These are phyloP conservation scores for Myiozetetes cayanensis DNA, from an alignment of 2,113 vertebrate species.

Conservation along the genomic window DNA sequence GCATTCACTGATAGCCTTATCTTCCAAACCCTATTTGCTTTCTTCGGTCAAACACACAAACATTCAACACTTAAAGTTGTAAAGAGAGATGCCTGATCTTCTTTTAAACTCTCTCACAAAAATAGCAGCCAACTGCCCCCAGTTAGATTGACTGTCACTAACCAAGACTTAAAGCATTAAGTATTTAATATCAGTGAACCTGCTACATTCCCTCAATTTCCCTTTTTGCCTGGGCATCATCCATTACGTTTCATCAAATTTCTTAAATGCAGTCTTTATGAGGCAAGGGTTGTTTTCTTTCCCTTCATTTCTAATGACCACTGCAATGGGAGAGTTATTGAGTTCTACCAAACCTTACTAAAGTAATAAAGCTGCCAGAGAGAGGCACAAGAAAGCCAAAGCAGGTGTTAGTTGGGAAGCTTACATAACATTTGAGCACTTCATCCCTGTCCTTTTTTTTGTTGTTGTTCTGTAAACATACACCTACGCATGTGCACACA, in stretches of 20 bases:
- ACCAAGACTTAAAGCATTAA: neutral
- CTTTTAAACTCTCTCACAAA: neutral
- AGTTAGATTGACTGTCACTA: neutral
- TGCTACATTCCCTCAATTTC: neutral
- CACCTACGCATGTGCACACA: neutral
- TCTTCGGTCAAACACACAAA: neutral
- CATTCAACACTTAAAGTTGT: neutral
- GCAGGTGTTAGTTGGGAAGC: neutral
- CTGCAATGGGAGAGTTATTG: neutral
- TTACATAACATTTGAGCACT: neutral
- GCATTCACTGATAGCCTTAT: neutral
- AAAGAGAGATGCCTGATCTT: neutral
- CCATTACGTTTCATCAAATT: neutral
- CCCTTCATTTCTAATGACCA: neutral
- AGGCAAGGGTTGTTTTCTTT: neutral
- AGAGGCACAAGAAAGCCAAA: neutral
- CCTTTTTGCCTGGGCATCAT: neutral
- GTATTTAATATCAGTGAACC: neutral
- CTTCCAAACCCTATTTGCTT: neutral
- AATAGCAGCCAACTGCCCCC: neutral
- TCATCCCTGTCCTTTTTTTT: neutral
- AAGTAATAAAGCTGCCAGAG: neutral
- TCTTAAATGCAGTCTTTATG: neutral
- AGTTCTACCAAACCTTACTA: neutral
- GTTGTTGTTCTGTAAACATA: neutral